Conservation (phyloP, 2,888 invertebrate species). For the Apeira syringaria region DNA sequence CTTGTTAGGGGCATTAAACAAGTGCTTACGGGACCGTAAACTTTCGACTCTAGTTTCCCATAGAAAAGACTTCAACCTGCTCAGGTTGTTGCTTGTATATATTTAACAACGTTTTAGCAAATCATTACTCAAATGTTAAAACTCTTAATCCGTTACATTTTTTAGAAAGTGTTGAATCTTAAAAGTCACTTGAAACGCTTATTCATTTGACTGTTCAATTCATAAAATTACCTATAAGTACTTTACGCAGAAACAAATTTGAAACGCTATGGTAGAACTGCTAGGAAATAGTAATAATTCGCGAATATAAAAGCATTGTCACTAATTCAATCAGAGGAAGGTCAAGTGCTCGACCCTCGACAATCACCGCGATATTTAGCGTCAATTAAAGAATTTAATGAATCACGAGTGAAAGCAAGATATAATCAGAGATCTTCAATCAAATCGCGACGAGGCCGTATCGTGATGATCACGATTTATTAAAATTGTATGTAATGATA, state of each 20-base stretch:
- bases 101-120: not conserved
- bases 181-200: constrained; percentile 6
- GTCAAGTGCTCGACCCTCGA: constrained; percentile 64
- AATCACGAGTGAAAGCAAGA: constrained; percentile 73
- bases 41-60: constrained; percentile 1
- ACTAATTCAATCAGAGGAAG: constrained; percentile 60
- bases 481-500: constrained; percentile 3
- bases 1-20: constrained; percentile 19
- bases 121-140: not conserved
- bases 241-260: constrained; percentile 6
- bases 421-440: constrained; percentile 55
- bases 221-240: not conserved
- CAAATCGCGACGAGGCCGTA: constrained; percentile 42
- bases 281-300: constrained; percentile 14
- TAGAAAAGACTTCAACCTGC: constrained; percentile 12
- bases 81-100: not conserved
- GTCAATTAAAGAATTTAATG: constrained; percentile 74
- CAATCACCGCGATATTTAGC: constrained; percentile 60
- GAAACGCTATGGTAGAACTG: constrained; percentile 4
- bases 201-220: constrained; percentile 15
- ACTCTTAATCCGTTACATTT: constrained; percentile 5
- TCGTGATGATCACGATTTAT: constrained; percentile 24
- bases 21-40: constrained; percentile 5
- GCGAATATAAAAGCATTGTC: constrained; percentile 46
- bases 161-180: constrained; percentile 15